Evolutionary conservation across 2,888 invertebrate species (phyloP), one percentile per base, ranked within the genome.

Genomic region (Drosophila testacea): DNA sequence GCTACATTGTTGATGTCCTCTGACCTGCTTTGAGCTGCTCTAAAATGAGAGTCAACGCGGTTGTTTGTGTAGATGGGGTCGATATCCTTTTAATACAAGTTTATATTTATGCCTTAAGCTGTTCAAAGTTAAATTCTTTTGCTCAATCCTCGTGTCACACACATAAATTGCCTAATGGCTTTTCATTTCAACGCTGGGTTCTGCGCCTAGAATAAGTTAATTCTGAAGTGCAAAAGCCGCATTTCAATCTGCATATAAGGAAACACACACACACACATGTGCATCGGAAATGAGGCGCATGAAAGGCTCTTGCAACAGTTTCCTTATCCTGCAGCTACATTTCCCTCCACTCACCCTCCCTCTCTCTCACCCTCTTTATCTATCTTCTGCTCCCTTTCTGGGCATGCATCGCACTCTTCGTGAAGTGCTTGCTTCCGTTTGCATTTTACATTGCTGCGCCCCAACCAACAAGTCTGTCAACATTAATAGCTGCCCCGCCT

Each of bases 401-500:
- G 27, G 34, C 38, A 2, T 39, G 39, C 39, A 16, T 16, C 41
- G 16, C 16, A 68, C 47, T 42, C 55, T 51, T n/a, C 28, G 50
- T 61, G 60, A 79, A 81, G 83, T 80, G 76, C 56, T 48, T 73
- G 63, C 77, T 71, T 81, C 84, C 87, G 81, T 71, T 66, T 81
- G 73, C 84, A 77, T 71, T 62, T 71, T 68, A 22, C 73, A 70
- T 62, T 51, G 32, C 64, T 70, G 72, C 39, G 61, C 51, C 42
- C 61, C 50, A 68, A 34, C 64, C 51, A 66, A 50, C 71, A 57
- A 81, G 66, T 69, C 77, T 78, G 76, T 81, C 65, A 77, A 79
- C 77, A 82, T 77, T 78, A 85, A 82, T 79, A 82, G 79, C 71
- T 59, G 50, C 52, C 54, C 27, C 48, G 4, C 41, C 57, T 39